Base-by-base conservation (phyloP, 2,888 invertebrate species). In the Hypsopygia costalis region DNA sequence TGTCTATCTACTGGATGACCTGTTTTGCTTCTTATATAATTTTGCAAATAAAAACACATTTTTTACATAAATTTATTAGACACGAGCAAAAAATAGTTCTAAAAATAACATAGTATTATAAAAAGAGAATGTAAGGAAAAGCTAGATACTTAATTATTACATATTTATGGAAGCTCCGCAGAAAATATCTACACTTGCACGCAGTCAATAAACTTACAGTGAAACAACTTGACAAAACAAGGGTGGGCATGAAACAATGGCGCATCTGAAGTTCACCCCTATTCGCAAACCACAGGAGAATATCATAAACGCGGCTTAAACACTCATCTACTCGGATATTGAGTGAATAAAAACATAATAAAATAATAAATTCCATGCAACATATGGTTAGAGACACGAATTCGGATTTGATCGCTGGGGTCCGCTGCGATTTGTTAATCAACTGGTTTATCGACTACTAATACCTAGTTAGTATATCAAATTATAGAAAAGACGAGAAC, bases 271-370 rank as follows among this genome's bases (percentile, higher is more conserved):
- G 57, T 59, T 58, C 72, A 62, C 82, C 85, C 85, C 78, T 77
- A 79, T 47, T 27, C 48, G 53, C 66, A 79, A 83, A 75, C 87
- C 87, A 69, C 88, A 76, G 56, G 83, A 86, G 83, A 85, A 83
- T 86, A 83, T 87, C 81, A 86, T 87, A 87, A 87, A 86, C 77
- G 86, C 85, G 73, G 82, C 85, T 88, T 86, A 86, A 88, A 85
- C 87, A 86, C 86, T 80, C 81, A 71, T 82, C 86, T 78, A 81
- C 44, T 54, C 62, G 77, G 85, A 83, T 69, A 68, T 68, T 69
- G 72, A 80, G 74, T 86, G 85, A 87, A 87, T 87, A 86, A 86
- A 86, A 86, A 82, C 79, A 76, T 81, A 83, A 87, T 86, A 79
- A 83, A 87, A 87, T 88, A 85, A 88, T 86, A 79, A 74, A 87